Percentiles rank a stretch among this genome's conserved stretches.
phyloP scores from a whole-genome alignment of 2,113 vertebrate genomes.

The Hippocampus abdominalis region DNA sequence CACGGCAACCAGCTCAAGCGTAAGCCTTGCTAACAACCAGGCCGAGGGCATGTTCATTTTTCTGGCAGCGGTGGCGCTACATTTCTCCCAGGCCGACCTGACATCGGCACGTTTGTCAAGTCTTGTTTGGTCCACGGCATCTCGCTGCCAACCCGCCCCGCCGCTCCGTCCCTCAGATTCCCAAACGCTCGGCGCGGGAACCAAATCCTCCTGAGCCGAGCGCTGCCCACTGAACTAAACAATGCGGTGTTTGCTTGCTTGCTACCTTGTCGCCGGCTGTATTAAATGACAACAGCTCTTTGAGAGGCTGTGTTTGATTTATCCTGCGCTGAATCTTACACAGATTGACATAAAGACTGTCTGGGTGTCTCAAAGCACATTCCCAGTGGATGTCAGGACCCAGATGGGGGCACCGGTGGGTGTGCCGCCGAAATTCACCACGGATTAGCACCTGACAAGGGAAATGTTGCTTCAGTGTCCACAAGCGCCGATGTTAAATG shows the following conservation, averaged over 20 bases:
- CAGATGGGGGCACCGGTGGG: background rate
- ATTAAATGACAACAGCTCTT: slow-evolving; percentile 12
- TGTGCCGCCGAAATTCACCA: slow-evolving; percentile 36
- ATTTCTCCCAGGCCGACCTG: slow-evolving; percentile 22
- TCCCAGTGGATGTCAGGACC: slow-evolving; percentile 42
- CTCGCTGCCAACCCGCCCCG: background rate
- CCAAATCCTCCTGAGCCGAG: slow-evolving; percentile 36
- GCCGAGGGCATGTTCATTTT: slow-evolving; percentile 1
- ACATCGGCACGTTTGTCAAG: slow-evolving; percentile 27
- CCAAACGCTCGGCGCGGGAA: slow-evolving; percentile 22
- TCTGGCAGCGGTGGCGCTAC: slow-evolving; percentile 16
- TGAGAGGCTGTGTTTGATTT: slow-evolving; percentile 9
- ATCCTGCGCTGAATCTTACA: background rate
- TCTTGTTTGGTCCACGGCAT: slow-evolving; percentile 22
- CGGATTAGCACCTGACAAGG: slow-evolving; percentile 55
- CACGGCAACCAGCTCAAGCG: too few relatives aligned
- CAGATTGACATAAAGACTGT: background rate
- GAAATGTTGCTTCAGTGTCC: slow-evolving; percentile 46
- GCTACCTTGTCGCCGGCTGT: slow-evolving; percentile 9
- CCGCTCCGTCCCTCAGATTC: slow-evolving; percentile 12
- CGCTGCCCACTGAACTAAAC: slow-evolving; percentile 47
- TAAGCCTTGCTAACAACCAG: too few relatives aligned
- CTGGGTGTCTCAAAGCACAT: slow-evolving; percentile 5
- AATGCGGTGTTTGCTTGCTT: slow-evolving; percentile 23
- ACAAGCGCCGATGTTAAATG: slow-evolving; percentile 19